These are phyloP conservation scores for Haliclona indistincta DNA, from an alignment of 37 sponge, comb jelly and placozoan genomes.

Conservation along the genomic window DNA sequence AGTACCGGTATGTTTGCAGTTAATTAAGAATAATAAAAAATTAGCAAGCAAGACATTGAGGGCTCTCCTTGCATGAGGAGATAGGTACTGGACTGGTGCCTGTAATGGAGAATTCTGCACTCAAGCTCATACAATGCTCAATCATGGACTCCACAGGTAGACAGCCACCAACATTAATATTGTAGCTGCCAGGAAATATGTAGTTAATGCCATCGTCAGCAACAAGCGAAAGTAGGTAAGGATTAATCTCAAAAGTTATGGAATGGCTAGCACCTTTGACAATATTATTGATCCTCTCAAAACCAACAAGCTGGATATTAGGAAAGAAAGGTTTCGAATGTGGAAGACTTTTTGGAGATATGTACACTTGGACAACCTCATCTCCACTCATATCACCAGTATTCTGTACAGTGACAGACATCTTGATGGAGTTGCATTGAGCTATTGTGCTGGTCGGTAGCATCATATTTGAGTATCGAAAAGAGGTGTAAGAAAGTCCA, in stretches of 20 bases:
- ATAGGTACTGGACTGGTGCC: conserved; percentile 1
- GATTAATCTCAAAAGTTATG: conserved; percentile 18
- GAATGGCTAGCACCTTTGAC: no score
- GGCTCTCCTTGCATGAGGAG: conserved; percentile 4
- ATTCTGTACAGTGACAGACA: conserved; percentile 43
- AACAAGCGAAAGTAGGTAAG: conserved; percentile 51
- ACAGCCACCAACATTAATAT: conserved; percentile 4
- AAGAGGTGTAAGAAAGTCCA: conserved; percentile 51
- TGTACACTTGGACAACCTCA: conserved; percentile 64
- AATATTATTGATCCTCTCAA: conserved; percentile 37
- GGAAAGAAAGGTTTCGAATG: conserved; percentile 22
- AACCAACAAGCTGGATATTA: conserved; percentile 47
- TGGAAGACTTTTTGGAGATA: conserved; percentile 36
- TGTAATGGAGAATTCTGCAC: conserved; percentile 1
- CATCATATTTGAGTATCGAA: conserved; percentile 30
- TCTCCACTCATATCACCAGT: conserved; percentile 40
- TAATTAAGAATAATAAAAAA: no score
- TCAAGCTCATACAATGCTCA: background rate
- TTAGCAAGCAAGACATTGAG: conserved; percentile 41
- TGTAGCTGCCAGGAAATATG: conserved; percentile 55
- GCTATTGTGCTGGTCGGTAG: conserved; percentile 13
- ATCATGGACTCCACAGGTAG: background rate
- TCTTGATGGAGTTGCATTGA: conserved; percentile 26
- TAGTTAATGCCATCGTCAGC: conserved; percentile 40
- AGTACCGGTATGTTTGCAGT: no score